Percentiles rank a stretch among this genome's conserved stretches.
These are phyloP conservation scores for Lasioglossum marginatum DNA, from an alignment of 2,888 invertebrate species.

Conservation along the genomic window DNA sequence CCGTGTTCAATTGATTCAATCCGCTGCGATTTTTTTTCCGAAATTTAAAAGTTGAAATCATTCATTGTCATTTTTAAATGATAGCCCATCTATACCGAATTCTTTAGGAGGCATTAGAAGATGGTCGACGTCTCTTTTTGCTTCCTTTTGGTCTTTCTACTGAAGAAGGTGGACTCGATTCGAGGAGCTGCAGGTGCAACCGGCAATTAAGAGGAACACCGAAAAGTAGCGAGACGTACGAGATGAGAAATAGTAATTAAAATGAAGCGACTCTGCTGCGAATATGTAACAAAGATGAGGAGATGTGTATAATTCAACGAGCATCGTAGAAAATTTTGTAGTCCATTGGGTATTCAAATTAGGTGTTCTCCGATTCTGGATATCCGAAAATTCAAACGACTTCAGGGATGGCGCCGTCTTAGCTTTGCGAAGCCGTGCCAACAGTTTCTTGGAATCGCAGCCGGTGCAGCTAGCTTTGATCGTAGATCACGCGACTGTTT, in stretches of 20 bases:
- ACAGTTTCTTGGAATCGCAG: slow-evolving; percentile 60
- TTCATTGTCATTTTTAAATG: not conserved
- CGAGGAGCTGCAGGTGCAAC: slow-evolving; percentile 13
- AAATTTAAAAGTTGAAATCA: not conserved
- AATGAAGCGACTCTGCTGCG: not conserved
- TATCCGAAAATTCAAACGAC: not conserved
- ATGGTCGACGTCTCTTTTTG: not conserved
- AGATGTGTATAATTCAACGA: not conserved
- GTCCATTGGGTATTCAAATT: not conserved
- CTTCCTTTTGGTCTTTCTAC: not conserved
- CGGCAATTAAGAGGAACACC: not conserved
- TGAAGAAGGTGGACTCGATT: not conserved
- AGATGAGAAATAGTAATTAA: not conserved
- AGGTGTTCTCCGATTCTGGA: not conserved
- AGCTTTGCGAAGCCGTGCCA: slow-evolving; percentile 51
- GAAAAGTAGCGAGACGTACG: not conserved
- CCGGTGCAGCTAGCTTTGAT: slow-evolving; percentile 58
- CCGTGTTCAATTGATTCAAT: not conserved
- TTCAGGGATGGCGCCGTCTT: slow-evolving; percentile 11
- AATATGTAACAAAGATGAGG: not conserved
- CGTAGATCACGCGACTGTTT: slow-evolving; percentile 60
- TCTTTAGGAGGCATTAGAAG: not conserved
- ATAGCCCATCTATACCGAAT: not conserved
- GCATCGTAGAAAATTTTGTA: not conserved
- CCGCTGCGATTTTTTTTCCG: not conserved